These are phyloP conservation scores for Sebastes reedi DNA, from an alignment of 2,797 vertebrate genomes.

Conservation along the genomic window DNA sequence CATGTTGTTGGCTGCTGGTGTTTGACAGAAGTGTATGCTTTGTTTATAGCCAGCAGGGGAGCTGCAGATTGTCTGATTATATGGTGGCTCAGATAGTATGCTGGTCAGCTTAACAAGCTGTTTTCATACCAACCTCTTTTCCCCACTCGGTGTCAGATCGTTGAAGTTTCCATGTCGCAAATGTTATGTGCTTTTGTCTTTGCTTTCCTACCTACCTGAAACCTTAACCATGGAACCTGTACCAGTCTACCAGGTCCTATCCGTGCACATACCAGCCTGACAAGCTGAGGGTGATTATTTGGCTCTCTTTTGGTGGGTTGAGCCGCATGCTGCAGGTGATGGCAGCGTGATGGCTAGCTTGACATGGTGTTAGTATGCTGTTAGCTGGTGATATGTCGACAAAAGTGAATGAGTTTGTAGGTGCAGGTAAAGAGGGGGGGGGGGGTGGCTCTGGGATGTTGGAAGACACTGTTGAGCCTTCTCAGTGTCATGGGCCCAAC, in stretches of 20 bases:
- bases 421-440: no score
- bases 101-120: not conserved
- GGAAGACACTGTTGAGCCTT: not conserved
- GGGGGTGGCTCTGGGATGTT: not conserved
- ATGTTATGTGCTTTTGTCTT: not conserved
- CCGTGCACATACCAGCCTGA: no score
- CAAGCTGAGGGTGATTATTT: not conserved
- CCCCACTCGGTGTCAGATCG: not conserved
- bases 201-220: not conserved
- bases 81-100: not conserved
- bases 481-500: not conserved
- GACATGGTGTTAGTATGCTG: not conserved
- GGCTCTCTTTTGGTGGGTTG: not conserved
- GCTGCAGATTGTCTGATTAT: not conserved
- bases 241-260: rapidly evolving
- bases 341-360: not conserved
- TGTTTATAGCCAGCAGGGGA: not conserved
- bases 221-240: not conserved
- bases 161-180: not conserved
- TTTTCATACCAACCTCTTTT: no score
- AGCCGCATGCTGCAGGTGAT: not conserved
- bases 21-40: not conserved
- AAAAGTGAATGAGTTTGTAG: no score
- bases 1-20: not conserved
- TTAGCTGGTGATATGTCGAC: not conserved